These are phyloP conservation scores for Lasioglossum zephyrum DNA, from an alignment of 2,888 invertebrate species.

Conservation along the genomic window DNA sequence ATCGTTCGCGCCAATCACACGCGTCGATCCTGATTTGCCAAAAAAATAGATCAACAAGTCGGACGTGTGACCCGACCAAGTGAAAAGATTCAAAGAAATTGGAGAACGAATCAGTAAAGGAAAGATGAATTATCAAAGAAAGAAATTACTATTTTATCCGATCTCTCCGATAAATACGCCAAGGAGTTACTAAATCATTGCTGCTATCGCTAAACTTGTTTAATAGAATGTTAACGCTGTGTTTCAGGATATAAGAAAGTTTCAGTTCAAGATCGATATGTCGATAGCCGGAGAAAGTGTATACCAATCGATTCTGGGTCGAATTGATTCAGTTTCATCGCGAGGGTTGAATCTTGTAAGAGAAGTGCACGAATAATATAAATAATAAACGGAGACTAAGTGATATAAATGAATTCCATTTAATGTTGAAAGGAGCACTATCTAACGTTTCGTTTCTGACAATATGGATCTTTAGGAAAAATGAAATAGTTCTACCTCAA, in stretches of 20 bases:
- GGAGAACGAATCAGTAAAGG: background rate
- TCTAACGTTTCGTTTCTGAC: too few species aligned
- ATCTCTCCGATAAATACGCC: background rate
- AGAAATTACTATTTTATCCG: background rate
- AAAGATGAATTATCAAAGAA: background rate
- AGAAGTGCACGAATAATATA: background rate
- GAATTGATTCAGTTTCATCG: background rate
- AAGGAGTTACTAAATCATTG: background rate
- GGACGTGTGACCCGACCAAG: too few species aligned
- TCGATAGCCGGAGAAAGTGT: background rate
- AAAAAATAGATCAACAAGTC: background rate
- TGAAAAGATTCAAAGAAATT: too few species aligned
- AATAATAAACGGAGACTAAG: background rate
- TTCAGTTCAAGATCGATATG: background rate
- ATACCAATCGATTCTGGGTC: background rate
- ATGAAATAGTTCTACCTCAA: background rate
- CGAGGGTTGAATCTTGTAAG: background rate
- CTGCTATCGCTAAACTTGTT: background rate
- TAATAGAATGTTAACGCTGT: background rate
- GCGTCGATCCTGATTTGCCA: background rate
- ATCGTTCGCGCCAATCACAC: background rate
- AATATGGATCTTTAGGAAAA: background rate
- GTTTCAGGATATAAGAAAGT: background rate
- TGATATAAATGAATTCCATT: too few species aligned
- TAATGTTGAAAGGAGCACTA: too few species aligned